phyloP scores from a whole-genome alignment of 2,888 invertebrate species.

The Priapulus caudatus region DNA sequence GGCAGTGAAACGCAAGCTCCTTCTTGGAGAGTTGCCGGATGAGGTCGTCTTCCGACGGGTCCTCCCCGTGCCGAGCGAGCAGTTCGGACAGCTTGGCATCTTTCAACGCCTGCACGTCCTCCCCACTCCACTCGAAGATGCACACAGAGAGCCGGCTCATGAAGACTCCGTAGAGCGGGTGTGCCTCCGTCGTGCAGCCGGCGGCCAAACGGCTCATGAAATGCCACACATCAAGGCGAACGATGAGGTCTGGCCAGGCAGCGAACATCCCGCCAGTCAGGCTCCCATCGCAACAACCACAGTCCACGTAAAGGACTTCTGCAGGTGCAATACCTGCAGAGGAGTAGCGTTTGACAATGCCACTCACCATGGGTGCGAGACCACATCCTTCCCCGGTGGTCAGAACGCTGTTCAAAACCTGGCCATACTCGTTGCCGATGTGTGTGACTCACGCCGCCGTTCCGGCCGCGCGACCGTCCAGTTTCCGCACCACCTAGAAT shows the following conservation, averaged over 20 bases:
- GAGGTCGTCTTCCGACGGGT: too few species aligned
- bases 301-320: background rate
- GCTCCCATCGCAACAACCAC: too few species aligned
- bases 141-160: constrained; percentile 17
- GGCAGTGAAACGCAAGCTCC: too few species aligned
- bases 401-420: background rate
- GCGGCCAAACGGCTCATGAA: constrained; percentile 21
- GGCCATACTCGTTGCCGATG: background rate
- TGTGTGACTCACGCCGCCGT: background rate
- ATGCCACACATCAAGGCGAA: constrained; percentile 22
- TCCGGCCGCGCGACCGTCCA: background rate
- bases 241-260: constrained; percentile 7
- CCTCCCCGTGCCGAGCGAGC: too few species aligned
- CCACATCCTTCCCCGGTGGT: background rate
- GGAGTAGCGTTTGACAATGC: background rate
- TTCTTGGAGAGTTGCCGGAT: too few species aligned
- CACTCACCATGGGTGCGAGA: background rate
- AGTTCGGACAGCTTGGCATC: constrained; percentile 22
- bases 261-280: too few species aligned
- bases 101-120: constrained; percentile 18
- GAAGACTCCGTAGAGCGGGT: constrained; percentile 21
- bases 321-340: background rate
- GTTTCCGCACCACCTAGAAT: background rate
- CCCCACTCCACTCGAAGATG: constrained; percentile 22
- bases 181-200: constrained; percentile 19